Percentiles rank a stretch among this genome's conserved stretches.
Evolutionary conservation across 2,888 invertebrate genomes (phyloP).

Genomic region (Oconnorella tubifera): DNA sequence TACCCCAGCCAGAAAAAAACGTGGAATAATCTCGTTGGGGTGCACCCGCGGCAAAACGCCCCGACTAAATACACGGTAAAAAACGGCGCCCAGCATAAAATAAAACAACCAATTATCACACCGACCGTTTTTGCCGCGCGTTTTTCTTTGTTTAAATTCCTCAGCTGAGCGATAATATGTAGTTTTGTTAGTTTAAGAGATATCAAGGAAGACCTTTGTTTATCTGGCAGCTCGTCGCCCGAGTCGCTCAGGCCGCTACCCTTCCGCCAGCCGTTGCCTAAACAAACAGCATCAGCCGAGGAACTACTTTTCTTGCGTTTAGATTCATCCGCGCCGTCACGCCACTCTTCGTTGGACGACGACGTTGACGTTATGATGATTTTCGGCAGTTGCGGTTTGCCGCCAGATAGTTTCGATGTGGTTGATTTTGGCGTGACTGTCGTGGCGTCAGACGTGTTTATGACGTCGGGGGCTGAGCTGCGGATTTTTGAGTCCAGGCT

Average conservation of each 20-base stretch:
- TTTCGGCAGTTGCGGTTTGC: constrained; percentile 3
- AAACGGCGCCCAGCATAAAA: constrained; percentile 94
- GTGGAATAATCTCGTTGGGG: constrained; percentile 75
- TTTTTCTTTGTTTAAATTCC: constrained; percentile 64
- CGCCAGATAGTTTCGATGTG: neutral
- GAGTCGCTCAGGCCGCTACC: constrained; percentile 2
- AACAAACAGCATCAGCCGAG: neutral
- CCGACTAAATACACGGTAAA: constrained; percentile 89
- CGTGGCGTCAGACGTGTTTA: neutral
- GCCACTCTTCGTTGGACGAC: constrained; percentile 6
- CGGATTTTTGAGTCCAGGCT: constrained; percentile 2
- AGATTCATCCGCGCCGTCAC: neutral
- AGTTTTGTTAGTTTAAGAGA: constrained; percentile 1
- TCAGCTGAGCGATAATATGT: constrained; percentile 14
- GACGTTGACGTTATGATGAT: constrained; percentile 10
- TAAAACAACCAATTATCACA: constrained; percentile 94
- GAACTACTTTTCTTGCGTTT: neutral
- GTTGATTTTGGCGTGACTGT: neutral
- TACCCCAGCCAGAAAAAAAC: constrained; percentile 95
- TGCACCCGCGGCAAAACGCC: constrained; percentile 75
- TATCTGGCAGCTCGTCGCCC: constrained; percentile 8
- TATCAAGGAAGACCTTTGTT: constrained; percentile 10
- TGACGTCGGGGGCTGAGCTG: neutral
- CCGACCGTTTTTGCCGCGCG: constrained; percentile 94
- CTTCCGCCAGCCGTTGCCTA: constrained; percentile 6